Base-by-base conservation (phyloP, 2,888 invertebrate genomes). In the Ashinkailepas kermadecensis region DNA sequence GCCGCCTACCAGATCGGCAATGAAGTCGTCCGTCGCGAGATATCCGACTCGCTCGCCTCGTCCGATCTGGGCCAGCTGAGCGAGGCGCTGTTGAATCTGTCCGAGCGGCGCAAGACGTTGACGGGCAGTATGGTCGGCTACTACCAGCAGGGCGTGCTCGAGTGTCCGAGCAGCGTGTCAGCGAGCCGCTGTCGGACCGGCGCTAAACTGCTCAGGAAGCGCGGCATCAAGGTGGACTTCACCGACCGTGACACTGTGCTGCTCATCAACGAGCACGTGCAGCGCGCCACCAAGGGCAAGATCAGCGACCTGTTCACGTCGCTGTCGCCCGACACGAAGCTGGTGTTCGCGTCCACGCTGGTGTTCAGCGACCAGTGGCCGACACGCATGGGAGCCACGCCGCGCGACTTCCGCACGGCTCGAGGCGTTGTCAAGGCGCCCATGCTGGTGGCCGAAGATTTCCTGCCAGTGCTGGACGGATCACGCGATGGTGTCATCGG, bases 301-400 rank as follows among this genome's bases (percentile, higher is more conserved):
- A 78, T 78, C n/a, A 12, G n/a, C 13, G 13, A 78, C 23, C 78
- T 78, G n/a, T 78, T 78, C 58, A 21, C 57, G 12, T 12, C 8
- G 6, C 78, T 78, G 23, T 11, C 57, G n/a, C 13, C n/a, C 23
- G 9, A 58, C 58, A 78, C 78, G 15, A 4, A n/a, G 58, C 78
- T 78, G 58, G 78, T 78, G 58, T 78, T 78, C 58, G 23, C 78
- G 7, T 57, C 78, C 9, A 58, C 78, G 57, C 58, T 78, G 58
- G 57, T 78, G 58, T 78, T 58, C 58, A 11, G 23, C 6, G 78
- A 57, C n/a, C n/a, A 78, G 57, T 78, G 78, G 78, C 57, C 21
- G 78, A 3, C 78, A 3, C 78, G 58, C 2, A n/a, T 78, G 58
- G 3, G 23, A 4, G 13, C 57, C 18, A 3, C n/a, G 11, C 13